Base-by-base conservation (phyloP, 2,888 invertebrate species). In the Drosophila robusta region DNA sequence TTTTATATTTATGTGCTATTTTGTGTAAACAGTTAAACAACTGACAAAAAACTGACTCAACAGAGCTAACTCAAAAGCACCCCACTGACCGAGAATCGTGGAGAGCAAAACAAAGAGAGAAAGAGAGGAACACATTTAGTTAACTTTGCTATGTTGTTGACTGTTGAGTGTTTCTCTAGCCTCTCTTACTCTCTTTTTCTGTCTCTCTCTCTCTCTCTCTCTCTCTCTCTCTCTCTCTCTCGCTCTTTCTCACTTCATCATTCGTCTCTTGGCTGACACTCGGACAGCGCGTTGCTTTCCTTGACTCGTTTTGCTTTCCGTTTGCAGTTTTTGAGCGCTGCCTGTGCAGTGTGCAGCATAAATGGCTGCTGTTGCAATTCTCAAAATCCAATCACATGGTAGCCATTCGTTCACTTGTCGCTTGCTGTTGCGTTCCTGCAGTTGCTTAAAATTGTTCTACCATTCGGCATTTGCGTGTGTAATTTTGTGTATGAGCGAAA, bases 311-410 rank as follows among this genome's bases (percentile, higher is more conserved):
- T 70, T 45, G 58, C 32, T 41, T 51, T 47, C 36, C 36, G 77
- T 57, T 50, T 72, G 66, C 78, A 66, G 54, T 67, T 74, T 60
- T 72, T 73, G 68, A 64, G 75, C 73, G 58, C 36, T 52, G 60
- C 65, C 49, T 60, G 69, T 83, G 84, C 83, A 71, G 65, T 55
- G 52, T 69, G 73, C 57, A 78, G 74, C 60, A 52, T 12, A 42
- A 42, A 56, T 47, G 41, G 50, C 41, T 34, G 34, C 32, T 67
- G 54, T 66, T 78, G 87, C 70, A 71, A 64, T 63, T 45, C 81
- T 61, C 39, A 51, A 50, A 65, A 51, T 52, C 61, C 65, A 78
- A 72, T 89, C 84, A 83, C 84, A 83, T 87, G 89, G 80, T 65
- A 54, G 69, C 71, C 67, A 80, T 67, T 69, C 87, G 80, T 76